phyloP scores from a whole-genome alignment of 2,797 vertebrate species.

The Urocyon cinereoargenteus region DNA sequence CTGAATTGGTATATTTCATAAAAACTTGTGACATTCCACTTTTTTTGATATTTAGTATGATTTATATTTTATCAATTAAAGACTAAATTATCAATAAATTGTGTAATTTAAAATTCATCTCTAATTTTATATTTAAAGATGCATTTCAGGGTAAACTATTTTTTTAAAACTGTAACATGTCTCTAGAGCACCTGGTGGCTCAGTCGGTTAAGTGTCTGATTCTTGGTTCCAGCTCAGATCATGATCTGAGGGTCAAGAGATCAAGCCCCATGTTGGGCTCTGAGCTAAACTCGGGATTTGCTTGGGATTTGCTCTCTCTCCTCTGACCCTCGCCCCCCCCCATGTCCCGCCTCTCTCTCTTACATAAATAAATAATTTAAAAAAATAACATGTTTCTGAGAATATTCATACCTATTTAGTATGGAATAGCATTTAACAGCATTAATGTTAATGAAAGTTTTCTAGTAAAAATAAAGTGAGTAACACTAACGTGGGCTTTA shows the following conservation, averaged over 20 bases:
- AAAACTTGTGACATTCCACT: background rate
- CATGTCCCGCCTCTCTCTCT: no score
- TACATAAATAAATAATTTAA: background rate
- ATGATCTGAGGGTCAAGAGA: background rate
- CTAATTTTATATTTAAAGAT: constrained; percentile 32
- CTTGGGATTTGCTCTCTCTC: background rate
- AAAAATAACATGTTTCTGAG: background rate
- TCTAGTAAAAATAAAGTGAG: constrained; percentile 28
- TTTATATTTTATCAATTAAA: constrained; percentile 34
- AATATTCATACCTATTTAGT: background rate
- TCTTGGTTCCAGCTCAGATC: background rate
- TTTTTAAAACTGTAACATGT: background rate
- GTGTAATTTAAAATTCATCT: background rate
- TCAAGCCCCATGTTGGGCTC: no score
- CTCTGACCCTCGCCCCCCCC: background rate
- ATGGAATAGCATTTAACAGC: background rate
- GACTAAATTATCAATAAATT: background rate
- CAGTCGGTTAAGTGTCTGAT: background rate
- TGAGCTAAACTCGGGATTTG: background rate
- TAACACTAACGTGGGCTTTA: constrained; percentile 24
- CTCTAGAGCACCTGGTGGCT: background rate
- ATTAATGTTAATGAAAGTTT: background rate
- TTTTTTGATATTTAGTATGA: background rate
- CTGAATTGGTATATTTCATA: background rate
- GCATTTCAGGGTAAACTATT: background rate